Evolutionary conservation across 2,888 invertebrate species (phyloP), one percentile per base, ranked within the genome.

Genomic region (Caenorhabditis parvicauda): DNA sequence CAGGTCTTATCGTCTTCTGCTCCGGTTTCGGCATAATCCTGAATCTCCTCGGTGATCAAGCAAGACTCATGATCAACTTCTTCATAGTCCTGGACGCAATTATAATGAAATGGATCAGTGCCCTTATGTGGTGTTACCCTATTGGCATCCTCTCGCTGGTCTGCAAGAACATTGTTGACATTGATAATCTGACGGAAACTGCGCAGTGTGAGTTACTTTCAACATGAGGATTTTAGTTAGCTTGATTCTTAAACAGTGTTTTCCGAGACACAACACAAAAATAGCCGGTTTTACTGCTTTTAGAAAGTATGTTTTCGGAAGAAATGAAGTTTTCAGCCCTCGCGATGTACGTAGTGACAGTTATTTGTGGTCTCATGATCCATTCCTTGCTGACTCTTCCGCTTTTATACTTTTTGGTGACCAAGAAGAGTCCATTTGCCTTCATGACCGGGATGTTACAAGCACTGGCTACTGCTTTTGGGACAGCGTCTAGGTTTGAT

Each of bases 351-450:
- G 93, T 94, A 82, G 84, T 89, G 75, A 95, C 95, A 0, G 95
- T 96, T 0, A 84, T 93, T 62, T 82, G 90, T 19, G 95, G 95
- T 0, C 86, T 96, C 19, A 88, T 90, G 81, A 86, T 93, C 51
- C 96, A 96, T 80, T 94, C 93, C 7, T 89, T 95, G 76, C 87
- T 94, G 22, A 88, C 93, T 0, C 86, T 96, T 46, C 92, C 94
- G 4, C 82, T 90, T 6, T 86, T 96, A 45, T 96, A 90, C 84
- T 89, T 91, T 71, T 74, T 91, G 64, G 87, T 88, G 38, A 89
- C 79, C 5, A 81, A 77, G 41, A 88, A 88, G 65, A 74, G 70
- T 19, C 79, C 79, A 7, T 81, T 80, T 54, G 69, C 74, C 19
- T 79, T 75, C 53, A 75, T 80, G 72, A 79, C 78, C 6, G 80